Percentiles rank a stretch among this genome's conserved stretches.
Evolutionary conservation across 2,797 vertebrate species (phyloP).

Genomic region (Parambassis ranga): DNA sequence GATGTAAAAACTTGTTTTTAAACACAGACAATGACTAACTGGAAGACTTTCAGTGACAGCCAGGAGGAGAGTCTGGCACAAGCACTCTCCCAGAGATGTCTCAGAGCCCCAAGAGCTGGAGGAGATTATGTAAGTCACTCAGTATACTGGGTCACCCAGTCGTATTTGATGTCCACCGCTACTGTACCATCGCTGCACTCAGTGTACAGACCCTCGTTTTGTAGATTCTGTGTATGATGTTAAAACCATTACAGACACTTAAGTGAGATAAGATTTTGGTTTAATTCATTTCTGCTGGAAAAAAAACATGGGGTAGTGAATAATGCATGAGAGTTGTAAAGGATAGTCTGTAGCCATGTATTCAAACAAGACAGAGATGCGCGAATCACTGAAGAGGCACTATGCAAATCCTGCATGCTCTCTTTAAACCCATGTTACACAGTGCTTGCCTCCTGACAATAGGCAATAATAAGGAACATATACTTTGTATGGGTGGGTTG

Average conservation of each 20-base stretch:
- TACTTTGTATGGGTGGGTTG: slow-evolving; percentile 10
- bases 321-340: too few species aligned
- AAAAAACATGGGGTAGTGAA: neutral
- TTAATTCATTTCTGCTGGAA: neutral
- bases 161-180: slow-evolving; percentile 56
- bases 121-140: slow-evolving; percentile 72
- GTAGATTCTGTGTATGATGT: neutral
- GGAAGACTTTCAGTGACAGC: slow-evolving; percentile 47
- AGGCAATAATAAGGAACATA: slow-evolving; percentile 4
- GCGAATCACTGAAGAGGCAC: neutral
- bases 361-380: too few species aligned
- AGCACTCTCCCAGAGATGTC: slow-evolving; percentile 61
- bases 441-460: neutral
- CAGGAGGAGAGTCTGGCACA: slow-evolving; percentile 48
- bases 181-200: slow-evolving; percentile 20
- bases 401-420: neutral
- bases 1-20: neutral
- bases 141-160: slow-evolving; percentile 74
- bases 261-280: neutral
- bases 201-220: slow-evolving; percentile 14
- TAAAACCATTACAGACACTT: neutral
- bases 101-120: slow-evolving; percentile 54
- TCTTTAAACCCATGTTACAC: neutral
- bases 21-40: slow-evolving; percentile 9
- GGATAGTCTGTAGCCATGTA: too few species aligned